phyloP scores from a whole-genome alignment of 2,113 vertebrate species.

The Stegostoma tigrinum region DNA sequence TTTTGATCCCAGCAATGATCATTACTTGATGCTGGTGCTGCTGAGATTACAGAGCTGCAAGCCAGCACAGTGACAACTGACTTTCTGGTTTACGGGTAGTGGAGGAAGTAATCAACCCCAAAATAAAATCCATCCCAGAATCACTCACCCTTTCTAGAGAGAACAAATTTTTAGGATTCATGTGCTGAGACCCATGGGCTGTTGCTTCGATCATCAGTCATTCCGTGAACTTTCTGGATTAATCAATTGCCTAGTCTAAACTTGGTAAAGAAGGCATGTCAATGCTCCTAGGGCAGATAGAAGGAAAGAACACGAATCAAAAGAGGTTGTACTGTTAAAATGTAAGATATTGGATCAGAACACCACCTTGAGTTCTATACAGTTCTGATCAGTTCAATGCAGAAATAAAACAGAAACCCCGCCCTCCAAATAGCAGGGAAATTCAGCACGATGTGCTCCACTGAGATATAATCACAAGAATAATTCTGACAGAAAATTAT shows the following conservation, averaged over 20 bases:
- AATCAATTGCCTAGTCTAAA: not conserved
- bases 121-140: not conserved
- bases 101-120: too few species aligned
- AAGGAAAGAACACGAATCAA: not conserved
- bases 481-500: not conserved
- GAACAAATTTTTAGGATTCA: not conserved
- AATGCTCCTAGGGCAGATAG: not conserved
- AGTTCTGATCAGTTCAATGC: not conserved
- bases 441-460: not conserved
- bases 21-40: too few species aligned
- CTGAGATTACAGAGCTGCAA: too few species aligned
- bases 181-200: not conserved
- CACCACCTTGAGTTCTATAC: not conserved
- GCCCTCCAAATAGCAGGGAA: not conserved
- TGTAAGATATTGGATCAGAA: not conserved
- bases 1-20: too few species aligned
- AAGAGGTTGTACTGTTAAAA: not conserved
- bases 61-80: too few species aligned
- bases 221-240: not conserved
- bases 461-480: not conserved
- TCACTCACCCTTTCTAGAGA: not conserved
- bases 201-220: not conserved
- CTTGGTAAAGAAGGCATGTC: not conserved
- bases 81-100: too few species aligned
- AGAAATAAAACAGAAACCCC: not conserved